Evolutionary conservation across 2,888 invertebrate species (phyloP), one percentile per base, ranked within the genome.

Genomic region (Microctonus hyperodae): DNA sequence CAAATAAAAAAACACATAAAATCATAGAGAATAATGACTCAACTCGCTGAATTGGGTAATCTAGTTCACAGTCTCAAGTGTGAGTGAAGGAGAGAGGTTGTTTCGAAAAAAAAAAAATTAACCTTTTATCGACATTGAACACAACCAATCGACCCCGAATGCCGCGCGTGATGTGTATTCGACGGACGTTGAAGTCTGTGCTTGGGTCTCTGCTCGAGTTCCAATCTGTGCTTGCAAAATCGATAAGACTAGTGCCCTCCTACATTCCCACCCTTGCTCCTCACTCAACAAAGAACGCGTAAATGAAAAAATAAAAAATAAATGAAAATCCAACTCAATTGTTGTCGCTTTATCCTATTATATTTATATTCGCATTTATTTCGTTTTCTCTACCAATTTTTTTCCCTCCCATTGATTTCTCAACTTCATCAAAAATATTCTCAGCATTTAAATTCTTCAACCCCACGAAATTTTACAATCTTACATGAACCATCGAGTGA

Each of bases 191-290:
- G 48, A 56, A 64, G 63, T 57, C 67, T 56, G 55, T 59, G 58
- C 33, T 33, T 51, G 44, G 60, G 64, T 44, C 44, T 58, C 63
- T 68, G 68, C 70, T 71, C 67, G 68, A 71, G 70, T 73, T 73
- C 70, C 70, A 73, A 73, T 73, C 73, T 69, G 71, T 70, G 71
- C 72, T 73, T 59, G 63, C 64, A 67, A 68, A 73, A 73, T 73
- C 73, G 71, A 73, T 73, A 73, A 73, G 70, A 59, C 67, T 72
- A 44, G 44, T 44, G 20, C 40, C 6, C 16, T 4, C 44, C 44
- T 4, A 6, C 20, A 7, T 7, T n/a, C 44, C 16, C 65, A 44
- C 53, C 20, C 48, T n/a, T n/a, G n/a, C n/a, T n/a, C n/a, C n/a
- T n/a, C n/a, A n/a, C n/a, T n/a, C n/a, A n/a, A n/a, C n/a, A n/a